Evolutionary conservation across 2,797 vertebrate species (phyloP).

Genomic region (Myotis myotis): DNA sequence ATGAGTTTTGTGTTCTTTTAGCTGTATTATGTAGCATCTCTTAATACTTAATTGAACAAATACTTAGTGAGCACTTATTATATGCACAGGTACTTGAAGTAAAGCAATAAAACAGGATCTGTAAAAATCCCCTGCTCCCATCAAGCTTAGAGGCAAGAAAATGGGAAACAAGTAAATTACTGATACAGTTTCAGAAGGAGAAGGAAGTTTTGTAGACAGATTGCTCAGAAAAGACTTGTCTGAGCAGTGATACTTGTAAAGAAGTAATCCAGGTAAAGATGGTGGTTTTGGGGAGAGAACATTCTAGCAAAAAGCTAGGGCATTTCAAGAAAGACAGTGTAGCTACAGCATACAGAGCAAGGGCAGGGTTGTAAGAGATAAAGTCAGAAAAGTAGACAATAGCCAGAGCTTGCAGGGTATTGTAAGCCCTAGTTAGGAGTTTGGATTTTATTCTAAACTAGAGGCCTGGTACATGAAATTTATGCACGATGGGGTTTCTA

Average conservation of each 20-base stretch:
- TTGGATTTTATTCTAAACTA: neutral
- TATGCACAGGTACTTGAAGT: neutral
- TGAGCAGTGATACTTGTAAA: neutral
- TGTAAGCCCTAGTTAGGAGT: neutral
- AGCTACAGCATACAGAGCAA: neutral
- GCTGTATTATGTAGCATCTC: neutral
- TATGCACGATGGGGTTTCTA: no score
- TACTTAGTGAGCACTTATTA: neutral
- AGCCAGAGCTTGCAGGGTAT: neutral
- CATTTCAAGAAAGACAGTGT: neutral
- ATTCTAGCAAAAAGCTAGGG: neutral
- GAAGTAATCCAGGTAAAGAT: neutral
- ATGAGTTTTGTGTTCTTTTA: neutral
- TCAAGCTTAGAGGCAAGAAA: neutral
- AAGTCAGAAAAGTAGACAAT: neutral
- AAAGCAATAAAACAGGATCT: neutral
- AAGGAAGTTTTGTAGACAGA: neutral
- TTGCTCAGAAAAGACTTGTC: neutral
- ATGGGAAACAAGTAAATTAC: neutral
- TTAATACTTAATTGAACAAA: neutral
- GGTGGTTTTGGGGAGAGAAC: neutral
- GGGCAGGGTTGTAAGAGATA: neutral
- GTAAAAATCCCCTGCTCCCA: neutral
- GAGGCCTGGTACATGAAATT: no score
- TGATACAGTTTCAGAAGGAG: neutral